Evolutionary conservation across 1,140 invertebrate genomes (phyloP), one percentile per base, ranked within the genome.

Genomic region (Drosophila tsacasi): DNA sequence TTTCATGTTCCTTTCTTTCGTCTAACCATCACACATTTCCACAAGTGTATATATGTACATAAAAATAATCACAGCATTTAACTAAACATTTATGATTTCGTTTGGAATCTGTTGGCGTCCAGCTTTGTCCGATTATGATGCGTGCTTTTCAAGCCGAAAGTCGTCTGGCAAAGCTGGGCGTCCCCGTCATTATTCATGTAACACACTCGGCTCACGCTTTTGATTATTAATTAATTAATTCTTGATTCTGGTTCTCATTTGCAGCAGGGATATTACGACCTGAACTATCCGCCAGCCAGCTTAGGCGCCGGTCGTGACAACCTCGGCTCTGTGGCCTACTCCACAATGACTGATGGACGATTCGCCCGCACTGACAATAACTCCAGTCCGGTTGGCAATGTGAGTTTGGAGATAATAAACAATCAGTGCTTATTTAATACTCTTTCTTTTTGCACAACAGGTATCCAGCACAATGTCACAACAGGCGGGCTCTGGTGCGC

Each of bases 341-440:
- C 96, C 82, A 91, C 92, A 50, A 96, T 95, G 94, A 94, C 94
- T 93, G 96, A 97, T 92, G 96, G 94, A 63, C 95, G 97, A 92
- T 96, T 97, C 92, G 94, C 96, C 50, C 94, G 97, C 84, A 96
- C 96, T 64, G 97, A 97, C 92, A 97, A 96, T 93, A 97, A 97
- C 93, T 96, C 96, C 62, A 96, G 96, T 71, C 96, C 97, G 46
- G 97, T 97, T 74, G 92, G 92, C 69, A 93, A 93, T 82, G 92
- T 93, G 55, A 83, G 89, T 85, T 17, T 15, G n/a, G 13, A 35
- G 37, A 8, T 30, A n/a, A 25, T 10, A 7, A 47, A 47, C 15
- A 1, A 5, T 15, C 0, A n/a, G 0, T 6, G 13, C 0, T 25
- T n/a, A 27, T 15, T 27, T 19, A 12, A 23, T 39, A 21, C 10